Evolutionary conservation across 2,113 vertebrate genomes (phyloP).

Genomic region (Pithys albifrons): DNA sequence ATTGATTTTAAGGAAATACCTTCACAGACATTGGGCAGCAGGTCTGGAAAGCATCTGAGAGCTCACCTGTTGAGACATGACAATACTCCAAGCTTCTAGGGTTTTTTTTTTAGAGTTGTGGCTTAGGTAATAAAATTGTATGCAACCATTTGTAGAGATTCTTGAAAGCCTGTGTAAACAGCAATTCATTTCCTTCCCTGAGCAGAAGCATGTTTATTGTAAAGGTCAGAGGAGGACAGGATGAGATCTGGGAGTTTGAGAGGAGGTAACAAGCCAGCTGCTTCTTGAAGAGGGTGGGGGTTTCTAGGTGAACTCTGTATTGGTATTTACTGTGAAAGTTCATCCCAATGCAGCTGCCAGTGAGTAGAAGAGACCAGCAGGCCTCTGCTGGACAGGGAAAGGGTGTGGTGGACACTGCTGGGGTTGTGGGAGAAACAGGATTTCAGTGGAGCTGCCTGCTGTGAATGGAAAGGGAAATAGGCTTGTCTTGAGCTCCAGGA

Average conservation of each 20-base stretch:
- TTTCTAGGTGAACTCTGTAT: neutral
- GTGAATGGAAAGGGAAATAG: neutral
- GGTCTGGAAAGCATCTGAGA: neutral
- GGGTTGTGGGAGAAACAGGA: neutral
- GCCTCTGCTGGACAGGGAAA: neutral
- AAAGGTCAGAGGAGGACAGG: neutral
- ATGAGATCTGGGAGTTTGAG: neutral
- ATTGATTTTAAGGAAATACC: neutral
- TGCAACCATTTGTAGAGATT: neutral
- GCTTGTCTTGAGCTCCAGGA: neutral
- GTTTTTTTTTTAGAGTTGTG: neutral
- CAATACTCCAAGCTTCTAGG: neutral
- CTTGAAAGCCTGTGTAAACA: neutral
- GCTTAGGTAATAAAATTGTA: neutral
- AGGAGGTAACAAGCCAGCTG: neutral
- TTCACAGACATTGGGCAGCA: neutral
- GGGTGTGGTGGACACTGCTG: rapidly evolving
- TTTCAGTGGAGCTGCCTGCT: neutral
- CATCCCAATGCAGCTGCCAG: neutral
- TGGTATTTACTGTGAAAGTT: neutral
- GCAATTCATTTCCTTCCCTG: neutral
- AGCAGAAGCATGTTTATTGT: neutral
- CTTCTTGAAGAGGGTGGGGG: neutral
- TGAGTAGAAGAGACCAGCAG: neutral
- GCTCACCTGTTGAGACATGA: constrained; percentile 17